These are phyloP conservation scores for Tipula vernalis DNA, from an alignment of 2,888 invertebrate species.

Conservation along the genomic window DNA sequence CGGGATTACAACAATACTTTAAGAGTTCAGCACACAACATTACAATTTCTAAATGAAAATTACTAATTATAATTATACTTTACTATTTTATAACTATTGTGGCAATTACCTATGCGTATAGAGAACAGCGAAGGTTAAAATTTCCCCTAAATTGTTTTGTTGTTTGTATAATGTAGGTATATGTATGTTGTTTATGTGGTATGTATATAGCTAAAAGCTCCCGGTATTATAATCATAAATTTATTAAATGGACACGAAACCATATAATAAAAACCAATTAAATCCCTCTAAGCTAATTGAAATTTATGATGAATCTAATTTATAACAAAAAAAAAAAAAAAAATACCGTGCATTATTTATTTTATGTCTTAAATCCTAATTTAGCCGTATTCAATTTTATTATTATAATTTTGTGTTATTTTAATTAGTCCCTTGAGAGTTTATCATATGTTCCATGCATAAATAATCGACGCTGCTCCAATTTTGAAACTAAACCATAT, in stretches of 20 bases:
- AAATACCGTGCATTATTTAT: not conserved
- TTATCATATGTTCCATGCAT: not conserved
- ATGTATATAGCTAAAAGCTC: not conserved
- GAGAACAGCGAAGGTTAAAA: not conserved
- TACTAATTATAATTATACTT: not conserved
- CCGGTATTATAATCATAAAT: not conserved
- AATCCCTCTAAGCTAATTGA: slow-evolving; percentile 9
- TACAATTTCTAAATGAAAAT: not conserved
- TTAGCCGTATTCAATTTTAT: not conserved
- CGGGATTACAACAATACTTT: not conserved
- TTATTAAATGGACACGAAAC: not conserved
- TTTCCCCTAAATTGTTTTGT: not conserved
- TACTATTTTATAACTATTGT: not conserved
- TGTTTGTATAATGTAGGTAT: not conserved
- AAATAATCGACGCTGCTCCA: not conserved
- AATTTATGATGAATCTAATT: slow-evolving; percentile 10
- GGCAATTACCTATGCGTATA: not conserved
- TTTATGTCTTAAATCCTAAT: not conserved
- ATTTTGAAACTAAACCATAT: not conserved
- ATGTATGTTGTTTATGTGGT: too few relatives aligned
- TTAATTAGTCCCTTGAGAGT: not conserved
- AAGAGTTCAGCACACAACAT: not conserved
- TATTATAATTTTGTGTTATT: not conserved
- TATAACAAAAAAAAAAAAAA: not conserved
- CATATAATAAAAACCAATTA: slow-evolving; percentile 1